Evolutionary conservation across 2,888 invertebrate species (phyloP).

Genomic region (Tetranychus piercei): DNA sequence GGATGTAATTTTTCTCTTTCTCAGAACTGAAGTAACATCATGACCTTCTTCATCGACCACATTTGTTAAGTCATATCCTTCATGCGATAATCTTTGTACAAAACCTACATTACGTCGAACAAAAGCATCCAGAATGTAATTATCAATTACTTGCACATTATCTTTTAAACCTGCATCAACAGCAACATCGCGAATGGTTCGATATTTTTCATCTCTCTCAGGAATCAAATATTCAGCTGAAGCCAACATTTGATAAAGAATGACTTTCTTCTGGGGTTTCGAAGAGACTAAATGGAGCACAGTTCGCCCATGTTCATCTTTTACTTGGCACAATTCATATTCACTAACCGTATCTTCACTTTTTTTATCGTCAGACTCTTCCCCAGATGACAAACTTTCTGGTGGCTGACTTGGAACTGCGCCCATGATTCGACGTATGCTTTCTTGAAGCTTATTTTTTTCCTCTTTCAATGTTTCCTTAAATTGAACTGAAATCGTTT

Average conservation of each 20-base stretch:
- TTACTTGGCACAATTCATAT: constrained; percentile 20
- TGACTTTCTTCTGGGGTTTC: constrained; percentile 57
- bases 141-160: constrained; percentile 62
- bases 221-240: constrained; percentile 62
- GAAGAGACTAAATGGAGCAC: constrained; percentile 73
- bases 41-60: constrained; percentile 49
- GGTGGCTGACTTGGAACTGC: constrained; percentile 1
- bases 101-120: constrained; percentile 20
- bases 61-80: constrained; percentile 69
- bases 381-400: not conserved
- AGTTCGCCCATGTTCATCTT: constrained; percentile 77
- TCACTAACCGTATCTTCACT: constrained; percentile 6
- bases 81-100: constrained; percentile 45
- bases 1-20: constrained; percentile 15
- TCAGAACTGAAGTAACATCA: constrained; percentile 31
- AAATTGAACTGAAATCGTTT: constrained; percentile 20
- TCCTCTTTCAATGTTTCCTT: constrained; percentile 18
- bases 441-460: constrained; percentile 18
- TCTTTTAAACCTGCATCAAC: constrained; percentile 55
- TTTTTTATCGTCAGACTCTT: not conserved
- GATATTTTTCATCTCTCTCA: constrained; percentile 63
- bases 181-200: constrained; percentile 68
- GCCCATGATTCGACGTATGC: constrained; percentile 18
- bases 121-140: constrained; percentile 46
- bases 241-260: constrained; percentile 55